These are phyloP conservation scores for Halichondria panicea DNA, from an alignment of 37 sponge, comb jelly and placozoan species.

Conservation along the genomic window DNA sequence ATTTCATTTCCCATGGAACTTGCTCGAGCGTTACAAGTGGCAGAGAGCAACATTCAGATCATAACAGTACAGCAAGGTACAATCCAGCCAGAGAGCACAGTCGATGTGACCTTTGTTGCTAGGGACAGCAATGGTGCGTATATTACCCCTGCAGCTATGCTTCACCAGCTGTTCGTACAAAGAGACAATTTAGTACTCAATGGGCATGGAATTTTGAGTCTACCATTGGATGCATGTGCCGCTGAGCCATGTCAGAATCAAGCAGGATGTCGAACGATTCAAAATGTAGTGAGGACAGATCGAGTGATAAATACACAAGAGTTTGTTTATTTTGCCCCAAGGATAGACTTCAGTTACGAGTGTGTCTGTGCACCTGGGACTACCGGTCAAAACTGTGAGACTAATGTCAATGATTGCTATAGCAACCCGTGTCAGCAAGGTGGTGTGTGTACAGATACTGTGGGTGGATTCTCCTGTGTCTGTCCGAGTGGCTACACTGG, in stretches of 20 bases:
- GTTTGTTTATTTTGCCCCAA: constrained; percentile 37
- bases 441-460: constrained; percentile 50
- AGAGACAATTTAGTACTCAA: constrained; percentile 1
- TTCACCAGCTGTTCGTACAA: constrained; percentile 12
- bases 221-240: constrained; percentile 57
- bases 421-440: constrained; percentile 58
- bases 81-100: constrained; percentile 21
- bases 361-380: constrained; percentile 69
- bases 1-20: constrained; percentile 2
- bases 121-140: not conserved
- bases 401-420: constrained; percentile 71
- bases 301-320: constrained; percentile 7
- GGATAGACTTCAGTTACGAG: constrained; percentile 31
- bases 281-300: not conserved
- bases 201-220: constrained; percentile 1
- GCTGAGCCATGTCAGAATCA: constrained; percentile 50
- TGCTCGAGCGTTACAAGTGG: not conserved
- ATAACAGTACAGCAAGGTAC: constrained; percentile 28
- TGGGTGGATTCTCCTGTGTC: constrained; percentile 47
- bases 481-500: constrained; percentile 63
- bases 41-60: not conserved
- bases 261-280: constrained; percentile 31
- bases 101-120: constrained; percentile 41
- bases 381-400: constrained; percentile 46
- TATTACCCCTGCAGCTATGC: constrained; percentile 4